Conservation (phyloP, 2,797 vertebrate genomes). For the Linurgus olivaceus region DNA sequence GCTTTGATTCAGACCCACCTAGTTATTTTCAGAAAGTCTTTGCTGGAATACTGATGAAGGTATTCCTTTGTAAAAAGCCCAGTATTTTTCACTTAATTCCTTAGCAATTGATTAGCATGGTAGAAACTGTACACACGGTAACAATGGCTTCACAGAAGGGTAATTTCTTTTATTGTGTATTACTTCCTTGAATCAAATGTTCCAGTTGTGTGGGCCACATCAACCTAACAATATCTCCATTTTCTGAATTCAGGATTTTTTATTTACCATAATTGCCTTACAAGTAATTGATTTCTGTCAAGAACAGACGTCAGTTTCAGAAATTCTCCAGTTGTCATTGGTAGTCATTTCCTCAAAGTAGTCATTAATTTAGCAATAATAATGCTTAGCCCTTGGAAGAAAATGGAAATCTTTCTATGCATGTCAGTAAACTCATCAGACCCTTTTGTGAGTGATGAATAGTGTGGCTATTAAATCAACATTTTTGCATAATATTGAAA, state of each 20-base stretch:
- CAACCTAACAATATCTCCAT: neutral
- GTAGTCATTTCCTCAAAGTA: neutral
- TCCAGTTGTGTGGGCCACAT: neutral
- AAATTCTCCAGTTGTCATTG: neutral
- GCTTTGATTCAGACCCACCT: neutral
- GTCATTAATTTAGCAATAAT: neutral
- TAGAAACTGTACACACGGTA: neutral
- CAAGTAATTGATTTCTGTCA: neutral
- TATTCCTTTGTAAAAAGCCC: neutral
- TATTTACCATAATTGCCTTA: neutral
- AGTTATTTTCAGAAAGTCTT: neutral
- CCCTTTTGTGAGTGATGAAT: neutral
- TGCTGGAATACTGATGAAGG: neutral
- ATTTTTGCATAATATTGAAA: neutral
- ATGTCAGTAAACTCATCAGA: neutral
- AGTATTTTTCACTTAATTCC: neutral
- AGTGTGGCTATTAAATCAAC: neutral
- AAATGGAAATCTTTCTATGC: neutral
- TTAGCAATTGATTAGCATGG: neutral
- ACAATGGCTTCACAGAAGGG: neutral
- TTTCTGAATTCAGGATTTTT: neutral
- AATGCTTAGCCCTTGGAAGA: neutral
- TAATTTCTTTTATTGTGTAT: neutral
- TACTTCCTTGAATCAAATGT: neutral
- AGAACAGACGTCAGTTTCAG: neutral